phyloP scores from a whole-genome alignment of 1,140 invertebrate genomes.

The Solenopsis fugax region DNA sequence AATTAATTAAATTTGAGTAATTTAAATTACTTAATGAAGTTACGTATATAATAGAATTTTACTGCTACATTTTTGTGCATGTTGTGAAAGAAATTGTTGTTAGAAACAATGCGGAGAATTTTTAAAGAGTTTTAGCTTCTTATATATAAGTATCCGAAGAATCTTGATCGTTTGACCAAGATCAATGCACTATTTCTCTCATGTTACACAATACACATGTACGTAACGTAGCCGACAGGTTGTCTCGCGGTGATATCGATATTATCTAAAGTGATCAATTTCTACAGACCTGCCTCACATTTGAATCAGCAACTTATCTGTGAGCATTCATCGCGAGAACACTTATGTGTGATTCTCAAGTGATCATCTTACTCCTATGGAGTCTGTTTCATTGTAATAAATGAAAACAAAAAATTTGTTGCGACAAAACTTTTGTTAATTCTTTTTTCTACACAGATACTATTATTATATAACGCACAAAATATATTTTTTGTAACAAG shows the following conservation, averaged over 20 bases:
- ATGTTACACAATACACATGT: background rate
- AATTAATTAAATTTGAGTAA: too few species aligned
- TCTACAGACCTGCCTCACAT: background rate
- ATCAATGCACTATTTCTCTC: background rate
- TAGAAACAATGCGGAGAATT: background rate
- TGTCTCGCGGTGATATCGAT: slow-evolving; percentile 18
- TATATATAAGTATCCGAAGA: background rate
- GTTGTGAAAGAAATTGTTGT: background rate
- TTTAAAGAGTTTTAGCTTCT: background rate
- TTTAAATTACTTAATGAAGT: background rate
- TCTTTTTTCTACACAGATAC: background rate
- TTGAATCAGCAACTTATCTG: slow-evolving; percentile 18
- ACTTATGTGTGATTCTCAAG: background rate
- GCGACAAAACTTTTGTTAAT: background rate
- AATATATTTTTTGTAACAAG: background rate
- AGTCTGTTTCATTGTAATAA: background rate
- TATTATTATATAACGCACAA: background rate
- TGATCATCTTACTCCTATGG: background rate
- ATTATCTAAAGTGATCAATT: slow-evolving; percentile 26
- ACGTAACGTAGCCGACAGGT: background rate
- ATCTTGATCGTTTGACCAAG: background rate
- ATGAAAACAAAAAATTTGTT: background rate
- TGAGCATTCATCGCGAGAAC: background rate
- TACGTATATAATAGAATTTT: background rate
- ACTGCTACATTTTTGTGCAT: background rate